A percentile compares a stretch with the other conserved stretches of the same genome.
Conservation (phyloP, 2,888 invertebrate genomes). For the Dryadula phaetusa region DNA sequence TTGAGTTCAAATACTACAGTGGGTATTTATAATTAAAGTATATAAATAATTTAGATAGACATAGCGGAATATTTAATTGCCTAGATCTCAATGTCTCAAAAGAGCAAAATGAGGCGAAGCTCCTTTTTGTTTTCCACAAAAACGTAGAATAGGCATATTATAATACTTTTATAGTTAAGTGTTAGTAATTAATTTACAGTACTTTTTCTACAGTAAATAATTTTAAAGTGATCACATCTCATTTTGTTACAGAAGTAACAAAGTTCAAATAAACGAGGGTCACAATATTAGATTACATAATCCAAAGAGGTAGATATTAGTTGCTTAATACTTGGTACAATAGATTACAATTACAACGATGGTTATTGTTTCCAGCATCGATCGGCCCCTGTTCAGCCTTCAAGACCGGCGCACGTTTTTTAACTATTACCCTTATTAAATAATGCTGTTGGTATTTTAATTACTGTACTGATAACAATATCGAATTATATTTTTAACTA, state of each 20-base stretch:
- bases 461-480: neutral
- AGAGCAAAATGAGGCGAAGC: no score
- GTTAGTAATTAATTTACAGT: no score
- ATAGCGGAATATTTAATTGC: no score
- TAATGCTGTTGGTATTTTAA: neutral
- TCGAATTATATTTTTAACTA: neutral
- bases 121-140: no score
- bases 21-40: neutral
- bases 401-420: conserved; percentile 75
- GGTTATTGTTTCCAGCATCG: conserved; percentile 70
- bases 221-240: neutral
- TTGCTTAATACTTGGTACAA: conserved; percentile 76
- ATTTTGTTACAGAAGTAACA: conserved; percentile 14
- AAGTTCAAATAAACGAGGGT: conserved; percentile 30
- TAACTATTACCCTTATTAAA: conserved; percentile 60
- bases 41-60: no score
- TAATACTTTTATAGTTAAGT: no score
- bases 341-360: conserved; percentile 78
- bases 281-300: conserved; percentile 39
- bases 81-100: no score
- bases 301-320: conserved; percentile 61
- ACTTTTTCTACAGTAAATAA: neutral
- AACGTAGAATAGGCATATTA: no score
- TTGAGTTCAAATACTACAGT: neutral
- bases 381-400: conserved; percentile 79